phyloP scores from a whole-genome alignment of 2,888 invertebrate genomes.

The Gortyna flavago region DNA sequence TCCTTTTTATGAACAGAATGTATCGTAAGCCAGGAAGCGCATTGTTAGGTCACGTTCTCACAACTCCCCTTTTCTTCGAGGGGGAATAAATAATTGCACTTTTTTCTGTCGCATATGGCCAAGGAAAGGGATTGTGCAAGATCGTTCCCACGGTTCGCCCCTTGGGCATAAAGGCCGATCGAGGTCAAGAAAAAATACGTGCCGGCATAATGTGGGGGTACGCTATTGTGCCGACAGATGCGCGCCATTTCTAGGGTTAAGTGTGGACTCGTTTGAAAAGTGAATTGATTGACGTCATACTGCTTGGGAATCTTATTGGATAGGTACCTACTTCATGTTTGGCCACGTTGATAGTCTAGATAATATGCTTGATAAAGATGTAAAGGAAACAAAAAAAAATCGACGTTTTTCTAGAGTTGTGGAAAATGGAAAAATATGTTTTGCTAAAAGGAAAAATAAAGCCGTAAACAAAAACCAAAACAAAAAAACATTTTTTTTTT shows the following conservation, averaged over 20 bases:
- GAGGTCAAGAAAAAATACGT: conserved; percentile 90
- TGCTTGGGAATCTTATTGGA: conserved; percentile 60
- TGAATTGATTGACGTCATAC: conserved; percentile 83
- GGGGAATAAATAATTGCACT: conserved; percentile 90
- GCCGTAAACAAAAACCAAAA: not conserved
- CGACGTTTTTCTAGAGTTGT: not conserved
- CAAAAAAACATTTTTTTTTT: not conserved
- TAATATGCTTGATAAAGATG: not conserved
- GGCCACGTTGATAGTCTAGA: not conserved
- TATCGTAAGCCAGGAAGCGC: conserved; percentile 90
- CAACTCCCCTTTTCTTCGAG: conserved; percentile 90
- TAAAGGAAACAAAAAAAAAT: not conserved
- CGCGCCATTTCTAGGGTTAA: conserved; percentile 85
- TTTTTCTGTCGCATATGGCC: conserved; percentile 90
- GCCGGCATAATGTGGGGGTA: conserved; percentile 86
- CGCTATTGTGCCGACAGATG: conserved; percentile 88
- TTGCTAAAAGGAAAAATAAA: not conserved
- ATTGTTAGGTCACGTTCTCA: conserved; percentile 90
- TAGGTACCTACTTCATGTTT: conserved; percentile 49
- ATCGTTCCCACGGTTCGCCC: conserved; percentile 89
- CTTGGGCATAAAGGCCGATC: conserved; percentile 86
- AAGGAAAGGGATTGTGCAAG: conserved; percentile 89
- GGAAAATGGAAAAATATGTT: not conserved
- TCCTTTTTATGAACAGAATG: conserved; percentile 76
- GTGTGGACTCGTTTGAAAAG: conserved; percentile 83